Base-by-base conservation (phyloP, 1,140 invertebrate genomes). In the Tribolium madens region DNA sequence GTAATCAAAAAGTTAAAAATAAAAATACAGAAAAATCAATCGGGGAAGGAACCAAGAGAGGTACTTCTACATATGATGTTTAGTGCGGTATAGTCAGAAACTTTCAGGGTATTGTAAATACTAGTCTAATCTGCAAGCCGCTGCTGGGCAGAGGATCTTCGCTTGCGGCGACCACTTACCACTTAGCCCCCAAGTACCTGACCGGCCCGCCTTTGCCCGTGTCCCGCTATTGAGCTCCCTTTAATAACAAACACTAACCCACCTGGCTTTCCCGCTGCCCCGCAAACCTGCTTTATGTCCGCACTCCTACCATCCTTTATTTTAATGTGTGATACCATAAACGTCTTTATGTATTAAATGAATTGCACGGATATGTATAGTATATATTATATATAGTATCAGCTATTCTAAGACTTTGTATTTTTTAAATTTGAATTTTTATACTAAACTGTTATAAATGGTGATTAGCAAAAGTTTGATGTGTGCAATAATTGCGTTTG, bases 361-460 rank as follows among this genome's bases (percentile, higher is more conserved):
- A 84, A 85, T 84, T 84, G 83, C 84, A 85, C 83, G 84, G 80
- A 85, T 84, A 84, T 85, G 83, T 85, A 85, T 85, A 85, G 83
- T 84, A 83, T 85, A 84, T 85, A 82, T 79, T 82, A 83, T 82
- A 84, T 81, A 83, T 84, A 85, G 83, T 85, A 84, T 85, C 84
- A 84, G 84, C 84, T 85, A 85, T 84, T 86, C 83, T 85, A 83
- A 85, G 83, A 84, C 83, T 85, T 84, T 86, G 85, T 85, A 86
- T 86, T 85, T 86, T 85, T 86, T 85, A 85, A 86, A 86, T 86
- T 86, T 86, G 84, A 86, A 86, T 85, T 86, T 86, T 86, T 86
- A 86, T 86, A 86, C 85, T 86, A 85, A 86, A 85, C 84, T 86
- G 84, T 86, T 86, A 85, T 84, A 84, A 85, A 84, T 83, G 84